Percentiles rank a stretch among this genome's conserved stretches.
Evolutionary conservation across 2,113 vertebrate species (phyloP).

Genomic region (Cisticola juncidis): DNA sequence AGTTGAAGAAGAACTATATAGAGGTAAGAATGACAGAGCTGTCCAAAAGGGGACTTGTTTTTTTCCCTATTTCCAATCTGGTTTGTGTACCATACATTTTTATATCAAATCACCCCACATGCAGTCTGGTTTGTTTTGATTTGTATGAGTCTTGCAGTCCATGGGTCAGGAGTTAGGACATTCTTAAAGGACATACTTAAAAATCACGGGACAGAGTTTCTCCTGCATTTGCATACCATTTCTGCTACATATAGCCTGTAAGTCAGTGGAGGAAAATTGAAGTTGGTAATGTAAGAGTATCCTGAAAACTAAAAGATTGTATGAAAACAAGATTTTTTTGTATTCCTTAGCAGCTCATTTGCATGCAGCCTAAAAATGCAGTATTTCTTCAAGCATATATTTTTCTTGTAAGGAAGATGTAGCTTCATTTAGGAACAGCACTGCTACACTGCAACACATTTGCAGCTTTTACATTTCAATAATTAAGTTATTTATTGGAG

Average conservation of each 20-base stretch:
- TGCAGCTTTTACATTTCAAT: not conserved
- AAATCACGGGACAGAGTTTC: not conserved
- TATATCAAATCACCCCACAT: not conserved
- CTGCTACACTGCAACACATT: not conserved
- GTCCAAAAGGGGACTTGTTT: not conserved
- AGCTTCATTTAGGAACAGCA: not conserved
- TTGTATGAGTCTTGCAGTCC: not conserved
- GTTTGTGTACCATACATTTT: not conserved
- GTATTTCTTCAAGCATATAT: not conserved
- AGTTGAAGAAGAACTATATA: not conserved
- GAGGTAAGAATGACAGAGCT: not conserved
- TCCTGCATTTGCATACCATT: not conserved
- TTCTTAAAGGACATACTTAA: not conserved
- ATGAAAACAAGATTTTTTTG: not conserved
- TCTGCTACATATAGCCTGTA: not conserved
- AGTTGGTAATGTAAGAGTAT: not conserved
- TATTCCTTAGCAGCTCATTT: not conserved
- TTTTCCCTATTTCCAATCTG: not conserved
- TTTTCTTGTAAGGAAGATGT: not conserved
- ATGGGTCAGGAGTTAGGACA: not conserved
- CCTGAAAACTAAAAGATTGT: not conserved
- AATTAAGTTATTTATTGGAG: conserved; percentile 44
- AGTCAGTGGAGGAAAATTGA: not conserved
- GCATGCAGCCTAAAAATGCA: not conserved
- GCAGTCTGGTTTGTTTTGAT: not conserved